phyloP scores from a whole-genome alignment of 2,113 vertebrate genomes.

The Solenodon paradoxus region DNA sequence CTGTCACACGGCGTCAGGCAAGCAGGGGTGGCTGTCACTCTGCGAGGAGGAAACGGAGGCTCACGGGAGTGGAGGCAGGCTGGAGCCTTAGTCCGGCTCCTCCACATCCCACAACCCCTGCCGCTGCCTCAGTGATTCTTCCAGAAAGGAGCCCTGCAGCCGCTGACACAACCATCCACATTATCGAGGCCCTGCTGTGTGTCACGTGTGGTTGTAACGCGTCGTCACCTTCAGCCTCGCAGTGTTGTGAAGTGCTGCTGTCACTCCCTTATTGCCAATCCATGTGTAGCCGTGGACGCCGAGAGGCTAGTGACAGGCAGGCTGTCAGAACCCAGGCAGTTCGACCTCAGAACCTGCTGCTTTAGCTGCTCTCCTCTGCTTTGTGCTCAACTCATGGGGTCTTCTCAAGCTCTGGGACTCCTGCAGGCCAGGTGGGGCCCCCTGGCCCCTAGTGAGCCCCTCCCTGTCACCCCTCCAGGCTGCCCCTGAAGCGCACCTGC shows the following conservation, averaged over 20 bases:
- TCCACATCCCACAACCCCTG: neutral
- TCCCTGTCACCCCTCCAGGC: conserved; percentile 74
- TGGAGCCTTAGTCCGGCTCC: neutral
- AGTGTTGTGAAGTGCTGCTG: neutral
- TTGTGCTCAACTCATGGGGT: too few relatives aligned
- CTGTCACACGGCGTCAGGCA: neutral
- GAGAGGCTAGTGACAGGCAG: neutral
- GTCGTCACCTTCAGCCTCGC: neutral
- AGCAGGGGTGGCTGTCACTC: neutral
- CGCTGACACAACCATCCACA: neutral
- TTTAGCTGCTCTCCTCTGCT: neutral
- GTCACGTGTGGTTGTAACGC: fast-evolving
- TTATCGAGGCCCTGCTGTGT: neutral
- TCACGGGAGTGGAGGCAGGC: neutral
- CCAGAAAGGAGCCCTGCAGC: neutral
- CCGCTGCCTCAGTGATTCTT: neutral
- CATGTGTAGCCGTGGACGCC: neutral
- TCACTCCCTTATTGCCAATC: neutral
- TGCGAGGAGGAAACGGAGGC: neutral
- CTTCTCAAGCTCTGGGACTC: neutral
- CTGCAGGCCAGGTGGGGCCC: too few relatives aligned
- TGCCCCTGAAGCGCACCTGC: conserved; percentile 87
- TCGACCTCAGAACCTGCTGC: neutral
- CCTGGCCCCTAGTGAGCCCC: neutral
- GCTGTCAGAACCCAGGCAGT: neutral